Evolutionary conservation across 2,113 vertebrate genomes (phyloP).

Genomic region (Camelus bactrianus): DNA sequence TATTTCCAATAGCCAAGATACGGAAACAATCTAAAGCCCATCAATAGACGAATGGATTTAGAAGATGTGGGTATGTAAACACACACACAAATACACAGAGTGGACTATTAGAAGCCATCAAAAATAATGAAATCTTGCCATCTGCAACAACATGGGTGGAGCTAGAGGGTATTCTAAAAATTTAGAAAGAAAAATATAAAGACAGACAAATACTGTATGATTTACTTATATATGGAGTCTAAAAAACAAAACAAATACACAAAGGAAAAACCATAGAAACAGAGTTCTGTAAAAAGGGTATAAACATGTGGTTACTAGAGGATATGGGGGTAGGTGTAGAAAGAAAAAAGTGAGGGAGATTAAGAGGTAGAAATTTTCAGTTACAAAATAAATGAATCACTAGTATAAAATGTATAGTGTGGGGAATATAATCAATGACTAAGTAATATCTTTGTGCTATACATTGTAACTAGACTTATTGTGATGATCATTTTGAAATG

Average conservation of each 20-base stretch:
- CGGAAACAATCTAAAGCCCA: not conserved
- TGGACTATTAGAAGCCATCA: not conserved
- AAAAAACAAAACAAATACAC: no score
- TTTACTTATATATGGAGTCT: not conserved
- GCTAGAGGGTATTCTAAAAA: not conserved
- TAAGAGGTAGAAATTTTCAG: not conserved
- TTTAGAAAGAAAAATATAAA: not conserved
- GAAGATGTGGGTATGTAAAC: not conserved
- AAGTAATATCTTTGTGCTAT: not conserved
- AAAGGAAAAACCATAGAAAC: not conserved
- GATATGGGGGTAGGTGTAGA: not conserved
- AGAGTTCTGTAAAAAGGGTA: not conserved
- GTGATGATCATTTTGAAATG: not conserved
- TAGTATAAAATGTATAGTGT: not conserved
- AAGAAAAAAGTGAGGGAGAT: not conserved
- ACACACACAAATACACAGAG: not conserved
- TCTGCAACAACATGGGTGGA: not conserved
- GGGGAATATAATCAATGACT: not conserved
- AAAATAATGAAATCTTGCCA: not conserved
- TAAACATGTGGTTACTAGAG: not conserved
- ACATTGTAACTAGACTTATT: not conserved
- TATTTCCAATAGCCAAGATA: not conserved
- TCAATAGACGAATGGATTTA: not conserved
- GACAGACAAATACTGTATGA: not conserved
- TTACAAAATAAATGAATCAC: not conserved